Conservation (phyloP, 2,888 invertebrate species). For the Odontothrips loti region DNA sequence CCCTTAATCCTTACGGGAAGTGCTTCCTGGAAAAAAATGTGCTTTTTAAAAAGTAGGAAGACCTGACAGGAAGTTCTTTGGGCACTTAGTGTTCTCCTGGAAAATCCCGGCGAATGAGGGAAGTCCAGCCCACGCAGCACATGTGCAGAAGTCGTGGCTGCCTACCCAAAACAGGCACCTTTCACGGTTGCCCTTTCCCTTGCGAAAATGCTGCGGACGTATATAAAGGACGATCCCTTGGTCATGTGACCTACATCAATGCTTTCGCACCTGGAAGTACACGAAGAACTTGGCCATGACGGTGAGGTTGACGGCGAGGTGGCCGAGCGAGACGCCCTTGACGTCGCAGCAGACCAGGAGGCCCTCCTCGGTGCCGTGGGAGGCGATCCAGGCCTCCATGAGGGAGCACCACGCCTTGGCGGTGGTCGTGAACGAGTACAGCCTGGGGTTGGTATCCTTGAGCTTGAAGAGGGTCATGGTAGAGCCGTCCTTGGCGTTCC, state of each 20-base stretch:
- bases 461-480: constrained; percentile 37
- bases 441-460: constrained; percentile 34
- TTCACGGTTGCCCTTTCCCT: too few species aligned
- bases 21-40: constrained; percentile 38
- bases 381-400: constrained; percentile 37
- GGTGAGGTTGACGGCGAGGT: constrained; percentile 37
- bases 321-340: constrained; percentile 36
- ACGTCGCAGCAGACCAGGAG: constrained; percentile 39
- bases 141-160: too few species aligned
- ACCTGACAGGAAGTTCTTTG: too few species aligned
- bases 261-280: constrained; percentile 38
- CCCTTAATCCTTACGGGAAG: constrained; percentile 39
- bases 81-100: too few species aligned
- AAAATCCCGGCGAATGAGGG: too few species aligned
- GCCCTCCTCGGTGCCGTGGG: constrained; percentile 37
- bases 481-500: constrained; percentile 35
- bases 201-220: too few species aligned
- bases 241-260: neutral
- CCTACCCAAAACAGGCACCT: too few species aligned
- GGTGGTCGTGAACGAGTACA: constrained; percentile 36
- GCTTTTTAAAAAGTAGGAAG: too few species aligned
- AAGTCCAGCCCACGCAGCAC: too few species aligned
- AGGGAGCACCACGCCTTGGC: constrained; percentile 39
- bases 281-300: constrained; percentile 39
- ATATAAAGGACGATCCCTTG: too few species aligned